These are phyloP conservation scores for Tenualosa thibaudeaui DNA, from an alignment of 2,797 vertebrate species.

Conservation along the genomic window DNA sequence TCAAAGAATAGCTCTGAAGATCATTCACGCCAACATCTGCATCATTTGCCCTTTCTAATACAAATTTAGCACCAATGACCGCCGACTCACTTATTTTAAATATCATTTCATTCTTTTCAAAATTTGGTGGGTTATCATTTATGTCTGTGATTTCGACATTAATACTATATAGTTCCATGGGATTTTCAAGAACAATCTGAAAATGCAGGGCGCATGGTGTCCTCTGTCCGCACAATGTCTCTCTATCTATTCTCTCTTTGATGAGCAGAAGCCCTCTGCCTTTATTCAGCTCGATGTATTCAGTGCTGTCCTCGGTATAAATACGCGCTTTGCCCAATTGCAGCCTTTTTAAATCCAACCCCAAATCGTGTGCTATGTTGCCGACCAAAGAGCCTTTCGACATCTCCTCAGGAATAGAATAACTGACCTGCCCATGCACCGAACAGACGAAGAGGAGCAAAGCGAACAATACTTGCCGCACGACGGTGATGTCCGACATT, in stretches of 20 bases:
- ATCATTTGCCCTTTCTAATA: constrained; percentile 69
- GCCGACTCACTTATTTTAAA: constrained; percentile 70
- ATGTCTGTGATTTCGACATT: constrained; percentile 66
- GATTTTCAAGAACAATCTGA: constrained; percentile 68
- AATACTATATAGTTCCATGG: constrained; percentile 67
- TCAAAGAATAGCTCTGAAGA: constrained; percentile 66
- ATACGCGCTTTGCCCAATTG: constrained; percentile 61
- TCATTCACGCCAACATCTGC: constrained; percentile 68
- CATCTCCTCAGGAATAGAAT: constrained; percentile 85
- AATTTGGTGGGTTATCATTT: constrained; percentile 63
- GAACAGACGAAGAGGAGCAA: constrained; percentile 61
- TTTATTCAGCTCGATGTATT: constrained; percentile 62
- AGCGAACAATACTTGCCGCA: constrained; percentile 74
- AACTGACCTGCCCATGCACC: constrained; percentile 75
- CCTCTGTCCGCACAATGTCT: constrained; percentile 56
- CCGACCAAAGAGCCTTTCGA: constrained; percentile 76
- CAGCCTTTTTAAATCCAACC: constrained; percentile 64
- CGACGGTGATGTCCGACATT: constrained; percentile 59
- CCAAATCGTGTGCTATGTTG: constrained; percentile 80
- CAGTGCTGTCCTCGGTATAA: constrained; percentile 54
- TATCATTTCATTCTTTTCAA: constrained; percentile 50
- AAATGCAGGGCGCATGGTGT: constrained; percentile 66
- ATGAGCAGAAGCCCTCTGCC: constrained; percentile 60
- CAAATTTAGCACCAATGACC: constrained; percentile 59
- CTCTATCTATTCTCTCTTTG: constrained; percentile 64